Conservation (phyloP, 2,888 invertebrate genomes). For the Liopterus haemorrhoidalis region DNA sequence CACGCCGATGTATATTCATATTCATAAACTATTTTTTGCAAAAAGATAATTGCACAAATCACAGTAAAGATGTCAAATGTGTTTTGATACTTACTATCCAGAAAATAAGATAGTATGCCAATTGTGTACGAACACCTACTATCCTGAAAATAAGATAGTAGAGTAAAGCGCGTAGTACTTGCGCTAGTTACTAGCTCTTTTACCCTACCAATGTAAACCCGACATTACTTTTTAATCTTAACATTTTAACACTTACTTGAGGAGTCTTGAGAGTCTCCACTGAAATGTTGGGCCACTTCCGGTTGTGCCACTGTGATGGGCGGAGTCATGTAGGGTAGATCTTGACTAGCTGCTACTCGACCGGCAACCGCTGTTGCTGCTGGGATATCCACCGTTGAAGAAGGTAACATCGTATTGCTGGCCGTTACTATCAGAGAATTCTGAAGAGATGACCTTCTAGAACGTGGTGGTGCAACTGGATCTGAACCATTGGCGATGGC, state of each 20-base stretch:
- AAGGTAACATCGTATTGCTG: slow-evolving; percentile 2
- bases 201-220: no score
- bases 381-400: slow-evolving; percentile 58
- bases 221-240: no score
- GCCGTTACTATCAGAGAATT: slow-evolving; percentile 41
- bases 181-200: no score
- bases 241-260: slow-evolving; percentile 54
- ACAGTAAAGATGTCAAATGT: no score
- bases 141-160: no score
- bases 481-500: slow-evolving; percentile 35
- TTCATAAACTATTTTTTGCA: no score
- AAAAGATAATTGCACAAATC: no score
- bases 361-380: slow-evolving; percentile 85
- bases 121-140: no score
- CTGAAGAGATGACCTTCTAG: slow-evolving; percentile 48
- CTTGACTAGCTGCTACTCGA: slow-evolving; percentile 78
- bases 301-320: slow-evolving; percentile 57
- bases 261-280: slow-evolving; percentile 87
- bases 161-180: no score
- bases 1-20: no score
- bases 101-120: no score
- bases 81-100: no score
- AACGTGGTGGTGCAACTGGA: slow-evolving; percentile 49
- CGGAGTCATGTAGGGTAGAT: slow-evolving; percentile 84
- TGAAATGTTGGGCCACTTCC: slow-evolving; percentile 59